These are phyloP conservation scores for Catagonus wagneri DNA, from an alignment of 2,113 vertebrate species.

Conservation along the genomic window DNA sequence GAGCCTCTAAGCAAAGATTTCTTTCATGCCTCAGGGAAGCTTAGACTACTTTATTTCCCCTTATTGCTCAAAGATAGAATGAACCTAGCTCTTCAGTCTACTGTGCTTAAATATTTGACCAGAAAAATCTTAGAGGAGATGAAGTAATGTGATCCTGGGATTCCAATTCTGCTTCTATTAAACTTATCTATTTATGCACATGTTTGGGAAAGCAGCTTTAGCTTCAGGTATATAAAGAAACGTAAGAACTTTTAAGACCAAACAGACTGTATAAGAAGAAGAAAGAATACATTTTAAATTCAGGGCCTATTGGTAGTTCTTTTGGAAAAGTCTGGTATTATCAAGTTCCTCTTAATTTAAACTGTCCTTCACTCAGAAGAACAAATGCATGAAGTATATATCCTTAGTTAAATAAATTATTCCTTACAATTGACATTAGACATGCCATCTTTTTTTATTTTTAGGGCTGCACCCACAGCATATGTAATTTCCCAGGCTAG, in stretches of 20 bases:
- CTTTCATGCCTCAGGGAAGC: not conserved
- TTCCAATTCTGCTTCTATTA: not conserved
- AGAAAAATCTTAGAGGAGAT: not conserved
- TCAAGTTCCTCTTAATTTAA: not conserved
- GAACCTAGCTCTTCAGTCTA: not conserved
- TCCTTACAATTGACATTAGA: not conserved
- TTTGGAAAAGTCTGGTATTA: not conserved
- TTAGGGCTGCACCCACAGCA: too few relatives aligned
- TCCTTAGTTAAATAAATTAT: constrained; percentile 9
- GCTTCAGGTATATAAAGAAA: not conserved
- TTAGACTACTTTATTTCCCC: not conserved
- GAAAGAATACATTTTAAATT: not conserved
- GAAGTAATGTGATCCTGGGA: not conserved
- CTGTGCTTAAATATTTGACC: not conserved
- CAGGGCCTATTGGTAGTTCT: not conserved
- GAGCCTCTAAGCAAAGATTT: not conserved
- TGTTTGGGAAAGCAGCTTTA: not conserved
- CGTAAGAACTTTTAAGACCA: not conserved
- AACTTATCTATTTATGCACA: not conserved
- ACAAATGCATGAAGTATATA: not conserved
- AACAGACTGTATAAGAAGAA: not conserved
- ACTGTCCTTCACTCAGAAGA: not conserved
- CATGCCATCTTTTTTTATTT: not conserved
- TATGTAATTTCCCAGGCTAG: too few relatives aligned
- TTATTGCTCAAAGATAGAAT: not conserved